Evolutionary conservation across 2,113 vertebrate genomes (phyloP), one percentile per base, ranked within the genome.

Genomic region (Thomomys bottae): DNA sequence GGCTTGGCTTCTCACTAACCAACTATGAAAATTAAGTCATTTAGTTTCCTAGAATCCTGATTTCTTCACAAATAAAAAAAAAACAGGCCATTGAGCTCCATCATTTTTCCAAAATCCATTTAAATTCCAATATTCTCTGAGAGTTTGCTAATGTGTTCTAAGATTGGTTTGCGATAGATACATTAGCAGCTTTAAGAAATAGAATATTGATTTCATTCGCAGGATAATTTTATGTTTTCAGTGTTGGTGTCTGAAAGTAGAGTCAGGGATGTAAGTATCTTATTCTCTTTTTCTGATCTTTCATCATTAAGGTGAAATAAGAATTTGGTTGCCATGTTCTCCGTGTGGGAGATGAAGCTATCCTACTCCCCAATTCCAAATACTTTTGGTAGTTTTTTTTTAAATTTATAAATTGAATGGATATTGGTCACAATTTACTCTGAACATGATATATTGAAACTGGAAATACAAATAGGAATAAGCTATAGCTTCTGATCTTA

Each of bases 181-280:
- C 54, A 54, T 83, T 90, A 93, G 78, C 70, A 90, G 36, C 66
- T 72, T 84, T 88, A 88, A 84, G 91, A 94, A 84, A 92, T 87
- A 93, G 75, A 96, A 73, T 81, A 91, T 76, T 30, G 73, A 84
- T 93, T 87, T 94, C 12, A 87, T 87, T 92, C 24, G 57, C 38
- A 85, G 40, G 72, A 20, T 94, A 87, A 87, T 67, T 80, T 67
- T 75, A 81, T 54, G 7, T 89, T 90, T 66, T 94, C n/a, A 66
- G 26, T 70, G 61, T 42, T 49, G 79, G 30, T 73, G 18, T 92
- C 84, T 94, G n/a, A 24, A 94, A 84, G 54, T 75, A 11, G 26
- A 94, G 32, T 61, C 63, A 64, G 28, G 85, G 66, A 78, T 36
- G 0, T 32, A 75, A 64, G 6, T 61, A 61, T 61, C 59, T 75